Evolutionary conservation across 2,888 invertebrate species (phyloP).

Genomic region (Cyclophora albipunctata): DNA sequence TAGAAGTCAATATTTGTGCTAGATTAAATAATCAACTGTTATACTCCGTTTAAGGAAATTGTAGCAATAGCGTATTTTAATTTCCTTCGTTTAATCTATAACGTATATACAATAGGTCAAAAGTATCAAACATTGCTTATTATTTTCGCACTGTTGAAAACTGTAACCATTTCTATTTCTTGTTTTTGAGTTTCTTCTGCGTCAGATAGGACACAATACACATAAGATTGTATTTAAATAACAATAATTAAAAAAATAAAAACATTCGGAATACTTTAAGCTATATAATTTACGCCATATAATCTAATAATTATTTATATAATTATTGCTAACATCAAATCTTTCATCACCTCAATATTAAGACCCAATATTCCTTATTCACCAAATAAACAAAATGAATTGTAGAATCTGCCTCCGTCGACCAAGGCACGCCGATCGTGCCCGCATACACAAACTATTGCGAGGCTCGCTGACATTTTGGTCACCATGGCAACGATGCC

Average conservation of each 20-base stretch:
- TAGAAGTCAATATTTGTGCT: neutral
- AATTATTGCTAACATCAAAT: neutral
- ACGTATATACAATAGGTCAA: no score
- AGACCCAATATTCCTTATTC: neutral
- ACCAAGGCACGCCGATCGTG: slow-evolving; percentile 59
- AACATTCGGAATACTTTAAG: neutral
- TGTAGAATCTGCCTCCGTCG: slow-evolving; percentile 39
- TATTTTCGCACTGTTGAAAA: no score
- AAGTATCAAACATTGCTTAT: no score
- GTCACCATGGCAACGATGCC: slow-evolving; percentile 62
- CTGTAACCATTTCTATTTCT: no score
- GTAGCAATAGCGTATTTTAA: no score
- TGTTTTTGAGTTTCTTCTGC: no score
- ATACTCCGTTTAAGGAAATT: no score
- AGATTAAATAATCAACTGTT: neutral
- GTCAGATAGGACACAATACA: no score
- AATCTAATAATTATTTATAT: neutral
- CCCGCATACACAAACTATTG: slow-evolving; percentile 45
- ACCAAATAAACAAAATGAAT: neutral
- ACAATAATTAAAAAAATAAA: no score
- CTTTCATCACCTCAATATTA: neutral
- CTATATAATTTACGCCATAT: neutral
- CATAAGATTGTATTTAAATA: no score
- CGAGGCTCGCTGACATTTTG: slow-evolving; percentile 44
- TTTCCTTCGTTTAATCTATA: no score